Evolutionary conservation across 1,140 invertebrate genomes (phyloP).

Genomic region (Vanessa tameamea): DNA sequence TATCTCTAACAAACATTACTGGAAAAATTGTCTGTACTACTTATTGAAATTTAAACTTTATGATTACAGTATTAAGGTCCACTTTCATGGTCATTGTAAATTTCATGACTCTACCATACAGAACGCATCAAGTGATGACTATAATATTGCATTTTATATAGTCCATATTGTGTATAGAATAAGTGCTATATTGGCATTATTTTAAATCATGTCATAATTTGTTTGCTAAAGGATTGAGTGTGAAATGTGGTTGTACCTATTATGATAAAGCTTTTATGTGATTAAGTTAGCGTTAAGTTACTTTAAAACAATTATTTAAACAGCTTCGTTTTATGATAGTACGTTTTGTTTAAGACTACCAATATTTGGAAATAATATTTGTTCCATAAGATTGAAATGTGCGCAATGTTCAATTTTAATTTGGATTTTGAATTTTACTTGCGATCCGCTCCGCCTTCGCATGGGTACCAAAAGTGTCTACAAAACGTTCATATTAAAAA

Average conservation of each 20-base stretch:
- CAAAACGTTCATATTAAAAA: too few species aligned
- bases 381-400: too few species aligned
- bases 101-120: not conserved
- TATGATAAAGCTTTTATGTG: slow-evolving; percentile 24
- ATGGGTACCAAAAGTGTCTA: too few species aligned
- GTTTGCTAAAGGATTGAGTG: slow-evolving; percentile 16
- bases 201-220: not conserved
- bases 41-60: not conserved
- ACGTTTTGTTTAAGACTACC: too few species aligned
- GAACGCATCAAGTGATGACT: not conserved
- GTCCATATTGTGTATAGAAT: not conserved
- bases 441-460: too few species aligned
- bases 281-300: slow-evolving; percentile 18
- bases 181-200: not conserved
- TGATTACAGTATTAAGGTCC: not conserved
- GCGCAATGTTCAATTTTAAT: too few species aligned
- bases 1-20: not conserved
- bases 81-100: not conserved
- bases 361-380: too few species aligned
- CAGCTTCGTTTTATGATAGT: too few species aligned
- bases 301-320: not conserved
- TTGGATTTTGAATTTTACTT: too few species aligned
- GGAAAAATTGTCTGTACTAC: too few species aligned
- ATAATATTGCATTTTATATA: not conserved
- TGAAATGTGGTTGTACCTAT: slow-evolving; percentile 19